Base-by-base conservation (phyloP, 2,888 invertebrate genomes). In the Thysanoteuthis rhombus region DNA sequence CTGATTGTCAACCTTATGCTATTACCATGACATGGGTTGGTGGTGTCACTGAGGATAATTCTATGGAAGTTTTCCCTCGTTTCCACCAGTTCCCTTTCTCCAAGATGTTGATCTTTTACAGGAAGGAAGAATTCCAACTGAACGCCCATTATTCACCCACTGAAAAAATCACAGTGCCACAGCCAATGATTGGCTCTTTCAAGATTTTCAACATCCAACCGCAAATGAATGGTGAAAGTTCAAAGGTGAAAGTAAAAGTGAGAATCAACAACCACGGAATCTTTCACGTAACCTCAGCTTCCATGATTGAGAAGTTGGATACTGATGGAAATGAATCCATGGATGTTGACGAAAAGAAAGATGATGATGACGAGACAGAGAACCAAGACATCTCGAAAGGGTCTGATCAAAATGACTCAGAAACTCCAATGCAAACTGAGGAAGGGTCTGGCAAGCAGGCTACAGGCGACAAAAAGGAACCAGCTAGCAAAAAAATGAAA, bases 181-280 rank as follows among this genome's bases (percentile, higher is more conserved):
- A 95, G 16, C 97, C 97, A 91, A 94, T 95, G 47, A 95, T 96
- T 94, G 96, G 96, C 10, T 92, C 92, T 36, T 97, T 97, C 95
- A 96, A 95, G 40, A 96, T 97, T 4, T 96, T 96, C 93, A 97
- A 97, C 38, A 97, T 99, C 12, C 98, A 98, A 95, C 98, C 99
- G 10, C 98, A 98, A 47, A 97, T 98, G 0, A 98, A 98, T 94
- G 99, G 99, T 52, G 99, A 99, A 96, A 98, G 98, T n/a, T 98
- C 99, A 95, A 99, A 99, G 97, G 98, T 99, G 1, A 99, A 99
- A 97, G 98, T 99, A 10, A 99, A 99, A 97, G 99, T 99, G 16
- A 98, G 99, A 95, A 98, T 99, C 93, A 99, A 99, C 97, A 98
- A 98, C 93, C 98, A 99, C 97, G 99, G 99, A 93, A 98, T 99